Evolutionary conservation across 2,113 vertebrate species (phyloP), one percentile per base, ranked within the genome.

Genomic region (Strix uralensis): DNA sequence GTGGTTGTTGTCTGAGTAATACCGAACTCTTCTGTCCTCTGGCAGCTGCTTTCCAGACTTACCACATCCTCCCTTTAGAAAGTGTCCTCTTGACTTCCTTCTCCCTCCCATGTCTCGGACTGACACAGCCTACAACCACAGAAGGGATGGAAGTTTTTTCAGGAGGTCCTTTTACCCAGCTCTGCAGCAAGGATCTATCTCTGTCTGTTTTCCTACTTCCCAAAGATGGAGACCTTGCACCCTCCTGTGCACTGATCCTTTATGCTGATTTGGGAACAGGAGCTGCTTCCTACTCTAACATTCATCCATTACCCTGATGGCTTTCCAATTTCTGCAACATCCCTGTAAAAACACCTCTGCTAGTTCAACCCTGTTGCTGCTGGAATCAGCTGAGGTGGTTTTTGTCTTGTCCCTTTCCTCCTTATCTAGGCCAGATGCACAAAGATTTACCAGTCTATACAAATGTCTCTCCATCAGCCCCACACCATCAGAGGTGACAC

Each of bases 191-290:
- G 49, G 62, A 58, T 34, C 29, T 46, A 20, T 90, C 29, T 81
- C 58, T 82, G 27, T 42, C 57, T 62, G 21, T 74, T 83, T 90
- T 59, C 26, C 38, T 29, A 0, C 27, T 59, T 81, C 8, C 32
- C 57, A 30, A 15, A 34, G 49, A 40, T 55, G 34, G 32, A 81
- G 46, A n/a, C 40, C 29, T 61, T 66, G 29, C 26, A 58, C 14
- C 30, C 26, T 75, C 30, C 61, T 44, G 29, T 29, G 42, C 13
- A 67, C 26, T 0, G 0, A 27, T 75, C 13, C 22, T 84, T 52
- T 62, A 1, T 46, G 47, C 62, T 1, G 0, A 10, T 85, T 87
- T 59, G 67, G 49, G 81, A 85, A 46, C 52, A 52, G 0, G 2
- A 46, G 38, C 46, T 94, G 22, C 47, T 94, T 78, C 20, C 46